Evolutionary conservation across 2,113 vertebrate species (phyloP).

Genomic region (Eubucco bourcierii): DNA sequence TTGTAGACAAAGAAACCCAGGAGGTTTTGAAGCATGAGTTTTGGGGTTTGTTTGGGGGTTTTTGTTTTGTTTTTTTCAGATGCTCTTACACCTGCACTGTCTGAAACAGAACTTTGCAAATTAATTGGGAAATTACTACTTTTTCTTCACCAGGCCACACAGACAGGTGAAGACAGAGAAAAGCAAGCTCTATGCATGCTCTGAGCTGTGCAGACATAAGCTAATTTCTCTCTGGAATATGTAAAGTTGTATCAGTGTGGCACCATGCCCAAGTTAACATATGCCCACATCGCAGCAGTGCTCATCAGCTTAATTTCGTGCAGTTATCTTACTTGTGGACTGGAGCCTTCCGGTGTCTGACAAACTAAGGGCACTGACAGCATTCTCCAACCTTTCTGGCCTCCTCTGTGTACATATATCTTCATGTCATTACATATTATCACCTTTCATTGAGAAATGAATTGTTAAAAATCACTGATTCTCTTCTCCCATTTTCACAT

Average conservation of each 20-base stretch:
- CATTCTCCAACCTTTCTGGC: not conserved
- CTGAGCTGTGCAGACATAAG: not conserved
- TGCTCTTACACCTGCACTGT: not conserved
- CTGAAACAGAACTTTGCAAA: not conserved
- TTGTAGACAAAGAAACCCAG: not conserved
- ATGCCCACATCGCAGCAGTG: conserved; percentile 1
- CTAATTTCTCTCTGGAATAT: not conserved
- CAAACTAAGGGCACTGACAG: not conserved
- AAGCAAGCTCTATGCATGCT: not conserved
- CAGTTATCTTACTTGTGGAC: conserved; percentile 19
- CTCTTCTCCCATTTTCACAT: not conserved
- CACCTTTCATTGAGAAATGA: conserved; percentile 2
- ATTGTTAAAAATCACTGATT: not conserved
- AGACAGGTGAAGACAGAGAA: conserved; percentile 21
- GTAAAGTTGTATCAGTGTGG: conserved; percentile 2
- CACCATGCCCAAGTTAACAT: conserved; percentile 49
- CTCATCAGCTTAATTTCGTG: conserved; percentile 19
- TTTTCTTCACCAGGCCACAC: not conserved
- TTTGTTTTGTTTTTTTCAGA: not conserved
- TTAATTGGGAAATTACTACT: not conserved
- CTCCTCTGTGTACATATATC: not conserved
- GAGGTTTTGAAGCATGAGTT: not conserved
- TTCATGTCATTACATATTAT: not conserved
- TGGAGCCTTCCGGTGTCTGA: not conserved
- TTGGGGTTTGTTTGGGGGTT: too few relatives aligned